phyloP scores from a whole-genome alignment of 2,113 vertebrate species.

The Rhinolophus sinicus region DNA sequence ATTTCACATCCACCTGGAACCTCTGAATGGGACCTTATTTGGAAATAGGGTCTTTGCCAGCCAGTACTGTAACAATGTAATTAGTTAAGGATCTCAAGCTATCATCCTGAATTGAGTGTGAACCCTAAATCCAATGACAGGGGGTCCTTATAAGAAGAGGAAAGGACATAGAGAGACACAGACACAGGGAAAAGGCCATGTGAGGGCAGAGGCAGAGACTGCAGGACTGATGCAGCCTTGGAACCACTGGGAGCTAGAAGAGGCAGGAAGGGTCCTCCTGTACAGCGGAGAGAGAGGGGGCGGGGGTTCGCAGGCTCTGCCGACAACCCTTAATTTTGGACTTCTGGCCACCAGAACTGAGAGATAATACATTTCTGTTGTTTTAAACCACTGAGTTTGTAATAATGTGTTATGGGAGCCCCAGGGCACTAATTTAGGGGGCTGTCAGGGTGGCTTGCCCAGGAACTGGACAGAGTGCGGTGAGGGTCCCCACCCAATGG shows the following conservation, averaged over 20 bases:
- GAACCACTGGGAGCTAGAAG: not conserved
- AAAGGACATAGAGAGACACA: not conserved
- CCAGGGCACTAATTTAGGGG: not conserved
- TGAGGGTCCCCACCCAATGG: rapidly evolving
- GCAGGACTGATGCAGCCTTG: not conserved
- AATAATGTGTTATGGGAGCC: not conserved
- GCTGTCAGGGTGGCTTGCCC: too few relatives aligned
- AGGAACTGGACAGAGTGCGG: not conserved
- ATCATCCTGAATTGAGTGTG: not conserved
- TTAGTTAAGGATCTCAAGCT: not conserved
- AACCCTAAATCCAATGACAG: not conserved
- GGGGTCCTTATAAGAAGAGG: not conserved
- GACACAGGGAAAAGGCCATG: not conserved
- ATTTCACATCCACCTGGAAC: not conserved
- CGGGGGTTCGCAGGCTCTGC: too few relatives aligned
- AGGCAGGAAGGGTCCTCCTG: not conserved
- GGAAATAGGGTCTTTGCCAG: not conserved
- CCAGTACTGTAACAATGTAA: too few relatives aligned
- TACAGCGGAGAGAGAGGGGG: not conserved
- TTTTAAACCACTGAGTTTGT: not conserved
- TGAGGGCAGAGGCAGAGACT: not conserved
- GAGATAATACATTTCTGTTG: not conserved
- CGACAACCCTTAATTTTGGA: not conserved
- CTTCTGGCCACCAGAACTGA: not conserved
- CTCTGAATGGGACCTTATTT: not conserved